Evolutionary conservation across 2,797 vertebrate genomes (phyloP).

Genomic region (Lates japonicus): DNA sequence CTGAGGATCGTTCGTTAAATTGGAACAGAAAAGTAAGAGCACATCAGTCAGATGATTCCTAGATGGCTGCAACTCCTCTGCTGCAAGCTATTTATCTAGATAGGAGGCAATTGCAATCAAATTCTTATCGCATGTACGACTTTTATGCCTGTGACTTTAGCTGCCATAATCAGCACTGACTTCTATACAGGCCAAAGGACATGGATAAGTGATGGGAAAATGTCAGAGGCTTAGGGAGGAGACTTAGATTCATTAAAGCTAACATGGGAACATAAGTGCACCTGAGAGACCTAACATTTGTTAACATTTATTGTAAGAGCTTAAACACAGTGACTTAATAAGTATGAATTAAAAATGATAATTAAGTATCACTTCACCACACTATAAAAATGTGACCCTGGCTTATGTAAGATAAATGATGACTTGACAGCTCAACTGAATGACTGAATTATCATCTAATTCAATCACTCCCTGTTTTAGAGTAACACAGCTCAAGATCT

Average conservation of each 20-base stretch:
- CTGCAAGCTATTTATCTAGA: conserved; percentile 13
- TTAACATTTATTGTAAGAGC: conserved; percentile 17
- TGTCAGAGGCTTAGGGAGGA: conserved; percentile 20
- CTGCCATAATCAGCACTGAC: conserved; percentile 17
- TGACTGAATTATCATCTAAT: neutral
- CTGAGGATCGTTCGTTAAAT: neutral
- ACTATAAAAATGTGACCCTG: conserved; percentile 6
- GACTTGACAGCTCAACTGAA: neutral
- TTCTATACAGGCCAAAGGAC: conserved; percentile 16
- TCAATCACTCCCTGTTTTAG: neutral
- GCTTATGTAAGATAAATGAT: conserved; percentile 7
- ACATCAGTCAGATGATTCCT: conserved; percentile 1
- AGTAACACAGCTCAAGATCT: neutral
- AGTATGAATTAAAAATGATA: conserved; percentile 4
- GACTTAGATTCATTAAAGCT: conserved; percentile 22
- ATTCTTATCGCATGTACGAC: conserved; percentile 12
- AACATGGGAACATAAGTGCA: conserved; percentile 24
- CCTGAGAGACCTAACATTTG: conserved; percentile 19
- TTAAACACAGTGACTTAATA: conserved; percentile 16
- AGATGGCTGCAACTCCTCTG: neutral
- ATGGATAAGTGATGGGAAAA: conserved; percentile 13
- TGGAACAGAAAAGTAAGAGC: neutral
- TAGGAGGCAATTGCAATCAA: conserved; percentile 23
- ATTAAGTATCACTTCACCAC: neutral
- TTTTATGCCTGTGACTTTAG: conserved; percentile 12